A percentile compares a stretch with the other conserved stretches of the same genome.
phyloP scores from a whole-genome alignment of 1,140 invertebrate genomes.

The Drosophila grimshawi region DNA sequence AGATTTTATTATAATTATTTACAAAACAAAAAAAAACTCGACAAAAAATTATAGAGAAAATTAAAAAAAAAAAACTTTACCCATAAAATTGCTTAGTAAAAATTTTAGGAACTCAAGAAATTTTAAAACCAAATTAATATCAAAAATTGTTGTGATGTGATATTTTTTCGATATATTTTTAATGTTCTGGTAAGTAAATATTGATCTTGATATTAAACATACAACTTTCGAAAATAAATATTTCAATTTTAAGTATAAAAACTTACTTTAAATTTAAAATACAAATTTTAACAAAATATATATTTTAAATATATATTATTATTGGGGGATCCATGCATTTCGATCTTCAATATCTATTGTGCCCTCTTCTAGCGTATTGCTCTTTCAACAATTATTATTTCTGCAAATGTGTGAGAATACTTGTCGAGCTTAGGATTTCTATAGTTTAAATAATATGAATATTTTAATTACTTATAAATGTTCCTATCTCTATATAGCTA shows the following conservation, averaged over 20 bases:
- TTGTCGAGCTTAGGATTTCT: no score
- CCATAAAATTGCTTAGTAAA: conserved; percentile 31
- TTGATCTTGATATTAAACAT: no score
- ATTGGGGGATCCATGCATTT: no score
- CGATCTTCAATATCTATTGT: no score
- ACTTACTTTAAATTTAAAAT: background rate
- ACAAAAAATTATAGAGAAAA: conserved; percentile 39
- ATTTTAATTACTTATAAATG: no score
- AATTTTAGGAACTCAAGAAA: conserved; percentile 54
- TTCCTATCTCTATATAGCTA: no score
- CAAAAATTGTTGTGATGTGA: conserved; percentile 80
- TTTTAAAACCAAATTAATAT: conserved; percentile 56
- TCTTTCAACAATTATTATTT: no score
- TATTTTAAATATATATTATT: background rate
- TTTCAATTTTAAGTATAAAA: background rate
- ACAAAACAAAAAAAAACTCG: conserved; percentile 42
- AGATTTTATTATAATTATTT: conserved; percentile 76
- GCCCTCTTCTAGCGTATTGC: no score
- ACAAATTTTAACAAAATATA: background rate
- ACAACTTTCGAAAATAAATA: background rate
- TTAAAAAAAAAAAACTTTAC: conserved; percentile 43
- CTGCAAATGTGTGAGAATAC: no score
- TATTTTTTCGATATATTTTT: conserved; percentile 79
- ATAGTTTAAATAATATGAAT: no score
- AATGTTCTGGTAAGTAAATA: conserved; percentile 67